Conservation (phyloP, 2,888 invertebrate species). For the Labia minor region DNA sequence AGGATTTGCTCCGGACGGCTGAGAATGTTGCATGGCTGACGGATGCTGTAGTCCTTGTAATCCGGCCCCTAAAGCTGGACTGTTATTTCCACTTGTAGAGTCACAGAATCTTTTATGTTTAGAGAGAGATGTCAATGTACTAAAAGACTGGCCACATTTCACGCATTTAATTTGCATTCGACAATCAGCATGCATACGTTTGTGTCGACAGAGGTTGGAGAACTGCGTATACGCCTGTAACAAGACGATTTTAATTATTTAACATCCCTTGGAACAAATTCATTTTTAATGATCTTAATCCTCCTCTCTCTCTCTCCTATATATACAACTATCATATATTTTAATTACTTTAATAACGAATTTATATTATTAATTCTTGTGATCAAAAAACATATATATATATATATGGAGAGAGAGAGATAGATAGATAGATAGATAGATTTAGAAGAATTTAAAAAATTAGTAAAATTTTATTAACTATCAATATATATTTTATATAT, state of each 20-base stretch:
- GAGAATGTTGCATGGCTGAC: constrained; percentile 29
- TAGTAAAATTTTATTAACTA: too few species aligned
- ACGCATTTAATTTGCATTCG: constrained; percentile 86
- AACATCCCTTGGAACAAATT: not conserved
- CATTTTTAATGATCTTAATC: too few species aligned
- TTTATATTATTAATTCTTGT: too few species aligned
- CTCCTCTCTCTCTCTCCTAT: too few species aligned
- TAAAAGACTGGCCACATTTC: constrained; percentile 89
- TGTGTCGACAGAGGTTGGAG: constrained; percentile 98
- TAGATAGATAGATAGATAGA: too few species aligned
- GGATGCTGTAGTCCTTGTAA: constrained; percentile 35
- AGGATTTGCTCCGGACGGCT: constrained; percentile 35
- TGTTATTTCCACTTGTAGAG: constrained; percentile 40
- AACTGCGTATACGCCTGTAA: constrained; percentile 93
- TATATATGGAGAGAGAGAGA: too few species aligned
- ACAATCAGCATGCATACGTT: constrained; percentile 95
- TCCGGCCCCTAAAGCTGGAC: constrained; percentile 33
- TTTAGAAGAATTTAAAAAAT: too few species aligned
- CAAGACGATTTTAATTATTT: constrained; percentile 25
- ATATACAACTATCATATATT: too few species aligned
- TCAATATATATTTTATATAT: too few species aligned
- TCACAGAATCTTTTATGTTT: constrained; percentile 97
- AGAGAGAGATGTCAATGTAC: constrained; percentile 78
- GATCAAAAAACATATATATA: too few species aligned
- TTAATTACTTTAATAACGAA: too few species aligned